A percentile compares a stretch with the other conserved stretches of the same genome.
Conservation (phyloP, 1,140 invertebrate species). For the Lepidotrigona ventralis region DNA sequence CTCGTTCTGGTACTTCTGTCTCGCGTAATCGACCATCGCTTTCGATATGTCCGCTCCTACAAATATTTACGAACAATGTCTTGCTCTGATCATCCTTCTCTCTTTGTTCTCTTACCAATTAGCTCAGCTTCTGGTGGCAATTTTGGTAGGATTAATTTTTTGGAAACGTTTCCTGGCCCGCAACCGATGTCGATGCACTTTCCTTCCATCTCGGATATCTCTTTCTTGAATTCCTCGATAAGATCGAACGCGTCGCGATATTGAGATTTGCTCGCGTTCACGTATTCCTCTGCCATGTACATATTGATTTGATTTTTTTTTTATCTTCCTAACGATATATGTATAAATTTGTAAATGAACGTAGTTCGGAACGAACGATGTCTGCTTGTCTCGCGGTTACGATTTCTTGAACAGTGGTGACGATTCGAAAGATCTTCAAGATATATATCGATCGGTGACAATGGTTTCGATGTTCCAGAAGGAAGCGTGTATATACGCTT, state of each 20-base stretch:
- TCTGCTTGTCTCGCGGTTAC: neutral
- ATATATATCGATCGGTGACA: neutral
- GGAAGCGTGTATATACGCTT: neutral
- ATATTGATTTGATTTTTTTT: slow-evolving; percentile 71
- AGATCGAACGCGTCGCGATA: slow-evolving; percentile 84
- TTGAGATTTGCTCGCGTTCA: slow-evolving; percentile 84
- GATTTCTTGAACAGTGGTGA: too few relatives aligned
- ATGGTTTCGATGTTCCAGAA: neutral
- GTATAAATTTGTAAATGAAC: neutral
- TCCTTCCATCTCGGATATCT: slow-evolving; percentile 76
- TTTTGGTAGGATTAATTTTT: slow-evolving; percentile 83
- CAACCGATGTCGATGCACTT: slow-evolving; percentile 88
- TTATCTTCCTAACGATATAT: neutral
- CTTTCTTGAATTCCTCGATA: slow-evolving; percentile 84
- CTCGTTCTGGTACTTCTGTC: slow-evolving; percentile 77
- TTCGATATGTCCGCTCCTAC: slow-evolving; percentile 86
- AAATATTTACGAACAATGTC: neutral
- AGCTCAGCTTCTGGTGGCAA: slow-evolving; percentile 79
- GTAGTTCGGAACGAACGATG: neutral
- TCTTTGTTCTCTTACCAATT: slow-evolving; percentile 63
- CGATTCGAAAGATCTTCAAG: neutral
- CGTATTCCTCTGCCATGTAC: slow-evolving; percentile 84
- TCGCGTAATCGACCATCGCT: slow-evolving; percentile 86
- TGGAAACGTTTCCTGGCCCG: slow-evolving; percentile 88
- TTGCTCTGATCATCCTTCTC: too few relatives aligned